A percentile compares a stretch with the other conserved stretches of the same genome.
These are phyloP conservation scores for Patella pellucida DNA, from an alignment of 2,888 invertebrate genomes.

Conservation along the genomic window DNA sequence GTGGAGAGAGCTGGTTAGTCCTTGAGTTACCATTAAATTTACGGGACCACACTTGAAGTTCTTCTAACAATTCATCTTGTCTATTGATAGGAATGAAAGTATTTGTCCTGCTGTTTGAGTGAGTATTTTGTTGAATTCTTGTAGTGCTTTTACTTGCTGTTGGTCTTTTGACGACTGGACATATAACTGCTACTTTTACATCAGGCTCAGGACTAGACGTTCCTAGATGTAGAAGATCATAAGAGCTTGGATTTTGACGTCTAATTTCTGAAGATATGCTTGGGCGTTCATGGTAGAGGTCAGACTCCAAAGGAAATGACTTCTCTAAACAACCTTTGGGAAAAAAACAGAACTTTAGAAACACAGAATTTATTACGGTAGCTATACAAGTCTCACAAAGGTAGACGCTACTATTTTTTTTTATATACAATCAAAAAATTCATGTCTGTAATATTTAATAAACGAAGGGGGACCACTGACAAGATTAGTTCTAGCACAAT, in stretches of 20 bases:
- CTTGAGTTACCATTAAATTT: too few relatives aligned
- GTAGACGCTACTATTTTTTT: too few relatives aligned
- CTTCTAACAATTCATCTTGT: too few relatives aligned
- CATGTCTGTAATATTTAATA: background rate
- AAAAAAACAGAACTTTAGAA: too few relatives aligned
- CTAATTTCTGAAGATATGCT: conserved; percentile 38
- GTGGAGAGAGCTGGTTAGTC: too few relatives aligned
- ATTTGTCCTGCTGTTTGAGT: background rate
- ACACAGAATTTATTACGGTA: too few relatives aligned
- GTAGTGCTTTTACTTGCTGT: background rate
- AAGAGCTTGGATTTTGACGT: conserved; percentile 40
- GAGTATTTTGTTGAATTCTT: background rate
- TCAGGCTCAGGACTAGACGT: conserved; percentile 26
- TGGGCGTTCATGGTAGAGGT: conserved; percentile 32
- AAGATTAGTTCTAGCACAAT: background rate
- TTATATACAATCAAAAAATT: too few relatives aligned
- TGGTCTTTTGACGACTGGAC: background rate
- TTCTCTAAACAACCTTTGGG: too few relatives aligned
- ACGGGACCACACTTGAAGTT: too few relatives aligned
- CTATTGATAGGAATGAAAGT: too few relatives aligned
- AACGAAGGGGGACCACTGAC: background rate
- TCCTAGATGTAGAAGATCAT: conserved; percentile 44
- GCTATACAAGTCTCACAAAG: too few relatives aligned
- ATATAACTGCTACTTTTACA: background rate
- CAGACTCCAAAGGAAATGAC: conserved; percentile 21